Evolutionary conservation across 1,140 invertebrate species (phyloP).

Genomic region (Hetaerina americana): DNA sequence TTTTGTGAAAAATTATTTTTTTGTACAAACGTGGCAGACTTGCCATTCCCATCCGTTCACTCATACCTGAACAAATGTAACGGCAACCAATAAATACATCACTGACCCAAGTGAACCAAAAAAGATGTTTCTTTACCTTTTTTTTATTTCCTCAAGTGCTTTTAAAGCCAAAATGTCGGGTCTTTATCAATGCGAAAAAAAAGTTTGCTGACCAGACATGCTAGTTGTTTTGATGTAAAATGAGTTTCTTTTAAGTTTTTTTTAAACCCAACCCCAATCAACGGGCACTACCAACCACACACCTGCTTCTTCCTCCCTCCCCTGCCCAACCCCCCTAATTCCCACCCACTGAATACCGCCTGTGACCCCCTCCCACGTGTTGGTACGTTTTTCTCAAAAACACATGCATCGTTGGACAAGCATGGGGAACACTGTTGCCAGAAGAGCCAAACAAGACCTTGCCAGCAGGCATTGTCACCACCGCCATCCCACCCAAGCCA

Average conservation of each 20-base stretch:
- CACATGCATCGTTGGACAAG: slow-evolving; percentile 18
- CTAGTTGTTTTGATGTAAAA: slow-evolving; percentile 5
- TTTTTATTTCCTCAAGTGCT: background rate
- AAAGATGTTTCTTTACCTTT: background rate
- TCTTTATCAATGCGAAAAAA: slow-evolving; percentile 8
- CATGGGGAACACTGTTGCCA: slow-evolving; percentile 14
- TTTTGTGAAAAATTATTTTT: slow-evolving; percentile 16
- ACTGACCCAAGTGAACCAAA: slow-evolving; percentile 4
- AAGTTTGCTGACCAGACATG: background rate
- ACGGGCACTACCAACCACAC: background rate
- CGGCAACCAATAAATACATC: slow-evolving; percentile 8
- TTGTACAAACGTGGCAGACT: slow-evolving; percentile 14
- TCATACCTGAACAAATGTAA: slow-evolving; percentile 8
- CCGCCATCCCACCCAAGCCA: background rate
- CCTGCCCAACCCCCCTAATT: background rate
- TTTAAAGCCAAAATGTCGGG: slow-evolving; percentile 6
- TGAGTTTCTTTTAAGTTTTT: too few relatives aligned
- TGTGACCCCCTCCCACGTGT: slow-evolving; percentile 2
- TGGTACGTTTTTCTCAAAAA: slow-evolving; percentile 8
- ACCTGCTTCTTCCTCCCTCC: background rate
- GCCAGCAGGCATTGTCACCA: slow-evolving; percentile 7
- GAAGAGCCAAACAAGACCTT: slow-evolving; percentile 9
- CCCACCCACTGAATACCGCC: background rate
- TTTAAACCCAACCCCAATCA: slow-evolving; percentile 1
- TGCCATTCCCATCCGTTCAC: slow-evolving; percentile 9